Conservation (phyloP, 2,113 vertebrate species). For the Egretta garzetta region DNA sequence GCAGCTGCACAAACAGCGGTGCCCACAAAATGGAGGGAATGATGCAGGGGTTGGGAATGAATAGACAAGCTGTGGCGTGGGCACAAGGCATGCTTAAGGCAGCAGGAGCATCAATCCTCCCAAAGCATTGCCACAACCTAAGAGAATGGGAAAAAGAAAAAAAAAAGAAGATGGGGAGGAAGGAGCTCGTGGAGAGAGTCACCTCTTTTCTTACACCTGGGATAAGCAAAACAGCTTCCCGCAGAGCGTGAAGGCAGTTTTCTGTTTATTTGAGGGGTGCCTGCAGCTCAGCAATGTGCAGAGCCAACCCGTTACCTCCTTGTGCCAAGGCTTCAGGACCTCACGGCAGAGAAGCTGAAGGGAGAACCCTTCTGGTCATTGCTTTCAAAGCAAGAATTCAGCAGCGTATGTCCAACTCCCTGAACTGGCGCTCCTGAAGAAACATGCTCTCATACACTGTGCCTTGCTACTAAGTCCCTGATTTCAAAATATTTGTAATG, state of each 20-base stretch:
- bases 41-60: neutral
- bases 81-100: neutral
- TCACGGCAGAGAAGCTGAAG: neutral
- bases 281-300: neutral
- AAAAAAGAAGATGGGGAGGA: neutral
- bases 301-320: neutral
- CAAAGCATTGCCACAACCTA: neutral
- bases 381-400: neutral
- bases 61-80: neutral
- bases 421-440: neutral
- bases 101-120: neutral
- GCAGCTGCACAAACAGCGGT: neutral
- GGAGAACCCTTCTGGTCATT: neutral
- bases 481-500: conserved; percentile 42
- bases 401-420: neutral
- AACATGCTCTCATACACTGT: neutral
- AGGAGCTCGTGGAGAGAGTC: neutral
- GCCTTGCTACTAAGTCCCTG: neutral
- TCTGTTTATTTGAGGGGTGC: neutral
- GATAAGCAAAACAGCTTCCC: neutral
- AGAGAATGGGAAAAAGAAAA: neutral
- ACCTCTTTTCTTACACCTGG: neutral
- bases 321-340: neutral
- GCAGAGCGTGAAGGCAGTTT: neutral
- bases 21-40: neutral